These are phyloP conservation scores for Saccostrea echinata DNA, from an alignment of 1,140 invertebrate genomes.

Conservation along the genomic window DNA sequence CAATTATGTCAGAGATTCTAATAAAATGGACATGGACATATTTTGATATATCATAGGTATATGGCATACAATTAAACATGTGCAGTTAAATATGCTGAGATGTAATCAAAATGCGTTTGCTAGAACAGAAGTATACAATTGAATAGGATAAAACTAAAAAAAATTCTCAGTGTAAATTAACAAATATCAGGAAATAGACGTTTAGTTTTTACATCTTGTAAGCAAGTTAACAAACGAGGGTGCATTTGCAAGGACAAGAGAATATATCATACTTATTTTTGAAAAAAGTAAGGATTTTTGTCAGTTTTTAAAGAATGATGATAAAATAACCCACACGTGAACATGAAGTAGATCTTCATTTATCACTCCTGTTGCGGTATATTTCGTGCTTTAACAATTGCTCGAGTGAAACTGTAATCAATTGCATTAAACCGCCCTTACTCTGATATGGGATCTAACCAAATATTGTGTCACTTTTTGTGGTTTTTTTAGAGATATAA, in stretches of 20 bases:
- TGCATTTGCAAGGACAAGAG: constrained; percentile 2
- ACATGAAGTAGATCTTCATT: constrained; percentile 4
- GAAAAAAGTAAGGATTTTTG: constrained; percentile 3
- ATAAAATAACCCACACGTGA: constrained; percentile 20
- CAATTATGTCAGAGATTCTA: background rate
- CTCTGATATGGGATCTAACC: no score
- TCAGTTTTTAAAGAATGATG: constrained; percentile 29
- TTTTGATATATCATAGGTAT: no score
- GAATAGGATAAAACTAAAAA: background rate
- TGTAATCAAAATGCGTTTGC: no score
- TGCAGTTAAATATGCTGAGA: no score
- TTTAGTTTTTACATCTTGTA: background rate
- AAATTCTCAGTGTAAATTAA: background rate
- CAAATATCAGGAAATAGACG: background rate
- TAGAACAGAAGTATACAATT: no score
- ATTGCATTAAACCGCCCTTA: background rate
- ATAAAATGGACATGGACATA: background rate
- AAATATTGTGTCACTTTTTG: no score
- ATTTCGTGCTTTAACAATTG: constrained; percentile 5
- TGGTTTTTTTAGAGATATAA: no score
- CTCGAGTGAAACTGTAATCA: background rate
- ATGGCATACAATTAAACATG: no score
- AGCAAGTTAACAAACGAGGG: background rate
- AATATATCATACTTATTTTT: constrained; percentile 35
- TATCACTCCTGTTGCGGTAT: background rate